Conservation (phyloP, 2,113 vertebrate species). For the Bostrychus sinensis region DNA sequence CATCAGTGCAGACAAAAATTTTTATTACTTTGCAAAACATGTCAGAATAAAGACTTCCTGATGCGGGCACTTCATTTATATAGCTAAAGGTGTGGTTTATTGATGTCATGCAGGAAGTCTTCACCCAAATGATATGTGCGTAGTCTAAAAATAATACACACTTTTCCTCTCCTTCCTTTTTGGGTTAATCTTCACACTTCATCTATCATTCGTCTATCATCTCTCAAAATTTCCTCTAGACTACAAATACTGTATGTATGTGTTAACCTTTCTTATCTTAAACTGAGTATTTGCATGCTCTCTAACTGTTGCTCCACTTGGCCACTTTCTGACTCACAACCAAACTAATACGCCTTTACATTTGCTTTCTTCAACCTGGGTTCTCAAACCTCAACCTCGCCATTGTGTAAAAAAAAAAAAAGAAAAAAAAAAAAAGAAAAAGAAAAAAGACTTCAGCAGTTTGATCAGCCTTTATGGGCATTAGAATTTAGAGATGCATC, state of each 20-base stretch:
- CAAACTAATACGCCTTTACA: conserved; percentile 28
- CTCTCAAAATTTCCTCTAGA: conserved; percentile 8
- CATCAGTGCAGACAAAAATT: background rate
- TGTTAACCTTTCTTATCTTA: too few relatives aligned
- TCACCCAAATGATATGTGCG: conserved; percentile 37
- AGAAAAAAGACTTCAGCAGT: conserved; percentile 17
- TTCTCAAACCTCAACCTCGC: conserved; percentile 34
- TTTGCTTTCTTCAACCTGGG: conserved; percentile 20
- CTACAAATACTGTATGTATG: background rate
- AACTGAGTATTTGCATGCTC: conserved; percentile 33
- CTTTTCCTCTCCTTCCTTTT: background rate
- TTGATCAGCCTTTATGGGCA: conserved; percentile 28
- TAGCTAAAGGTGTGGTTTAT: conserved; percentile 40
- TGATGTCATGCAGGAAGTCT: conserved; percentile 65
- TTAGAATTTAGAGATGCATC: conserved; percentile 11
- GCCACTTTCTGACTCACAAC: conserved; percentile 65
- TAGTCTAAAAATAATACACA: conserved; percentile 38
- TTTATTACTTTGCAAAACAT: background rate
- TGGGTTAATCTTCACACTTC: conserved; percentile 5
- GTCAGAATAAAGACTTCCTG: background rate
- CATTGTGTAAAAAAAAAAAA: conserved; percentile 13
- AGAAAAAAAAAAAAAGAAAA: too few relatives aligned
- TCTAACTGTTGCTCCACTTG: conserved; percentile 43
- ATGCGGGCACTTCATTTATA: conserved; percentile 10
- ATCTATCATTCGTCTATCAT: conserved; percentile 12